Percentiles rank a stretch among this genome's conserved stretches.
These are phyloP conservation scores for Panulirus ornatus DNA, from an alignment of 1,140 invertebrate species.

Conservation along the genomic window DNA sequence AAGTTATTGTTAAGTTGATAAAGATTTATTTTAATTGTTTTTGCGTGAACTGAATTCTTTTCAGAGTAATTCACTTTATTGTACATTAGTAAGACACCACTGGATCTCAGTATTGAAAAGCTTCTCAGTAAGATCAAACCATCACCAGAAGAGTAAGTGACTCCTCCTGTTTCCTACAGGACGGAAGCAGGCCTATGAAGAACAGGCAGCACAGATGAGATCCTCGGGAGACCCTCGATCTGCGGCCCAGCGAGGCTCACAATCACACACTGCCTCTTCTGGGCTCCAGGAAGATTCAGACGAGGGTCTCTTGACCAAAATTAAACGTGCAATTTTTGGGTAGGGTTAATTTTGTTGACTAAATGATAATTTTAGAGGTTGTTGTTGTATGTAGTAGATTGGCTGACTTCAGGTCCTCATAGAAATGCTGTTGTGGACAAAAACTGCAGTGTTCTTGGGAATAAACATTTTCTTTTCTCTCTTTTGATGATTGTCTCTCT, in stretches of 20 bases:
- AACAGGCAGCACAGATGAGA: neutral
- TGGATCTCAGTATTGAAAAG: neutral
- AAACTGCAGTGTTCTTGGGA: too few species aligned
- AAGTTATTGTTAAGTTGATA: too few species aligned
- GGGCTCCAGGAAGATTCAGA: neutral
- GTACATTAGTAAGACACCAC: neutral
- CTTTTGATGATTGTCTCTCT: too few species aligned
- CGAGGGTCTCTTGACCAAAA: conserved; percentile 3
- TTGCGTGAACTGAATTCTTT: neutral
- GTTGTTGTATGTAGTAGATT: too few species aligned
- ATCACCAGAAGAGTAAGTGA: neutral
- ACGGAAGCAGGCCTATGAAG: neutral
- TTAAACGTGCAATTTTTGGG: neutral
- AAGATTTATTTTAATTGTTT: too few species aligned
- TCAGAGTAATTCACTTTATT: neutral
- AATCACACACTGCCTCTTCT: neutral
- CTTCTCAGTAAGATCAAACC: neutral
- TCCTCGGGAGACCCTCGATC: neutral
- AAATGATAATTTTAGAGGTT: too few species aligned
- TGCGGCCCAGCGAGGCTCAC: neutral
- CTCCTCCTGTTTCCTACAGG: neutral
- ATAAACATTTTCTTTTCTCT: too few species aligned
- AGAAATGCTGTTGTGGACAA: too few species aligned
- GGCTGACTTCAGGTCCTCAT: too few species aligned
- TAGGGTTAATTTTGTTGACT: too few species aligned